Base-by-base conservation (phyloP, 2,797 vertebrate genomes). In the Aselliscus stoliczkanus region DNA sequence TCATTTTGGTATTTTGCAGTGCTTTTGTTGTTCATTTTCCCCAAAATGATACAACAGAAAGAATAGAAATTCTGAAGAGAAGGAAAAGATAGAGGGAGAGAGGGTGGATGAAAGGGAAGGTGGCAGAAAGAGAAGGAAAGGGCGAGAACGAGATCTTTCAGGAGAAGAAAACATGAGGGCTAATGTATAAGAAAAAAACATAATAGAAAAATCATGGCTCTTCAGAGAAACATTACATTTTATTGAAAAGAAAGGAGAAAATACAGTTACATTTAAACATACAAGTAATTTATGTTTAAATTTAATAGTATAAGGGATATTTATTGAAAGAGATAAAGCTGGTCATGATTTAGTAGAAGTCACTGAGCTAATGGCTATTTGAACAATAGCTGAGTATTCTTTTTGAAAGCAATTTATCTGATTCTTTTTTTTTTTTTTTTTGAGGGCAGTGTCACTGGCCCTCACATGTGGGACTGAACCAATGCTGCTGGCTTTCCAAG, bases 161-260 rank as follows among this genome's bases (percentile, higher is more conserved):
- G 70, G 17, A 90, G 31, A 34, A 37, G 50, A 65, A 81, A 88
- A 77, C 10, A 34, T 14, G 56, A 76, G 90, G 60, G 44, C 54
- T 50, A 42, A 69, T 85, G 31, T 73, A 25, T 25, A 93, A 84
- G 79, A 69, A 69, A 85, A 85, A 86, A 87, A 23, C 25, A 81
- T 37, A 50, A 47, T 29, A 37, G 79, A 64, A 95, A 87, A 88
- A 52, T 80, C 13, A 84, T 60, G 90, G 42, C 12, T 83, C 39
- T 92, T 87, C 42, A 60, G 31, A 87, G 58, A 84, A 65, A 80
- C 21, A 64, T 42, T 89, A 81, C n/a, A 17, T 89, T 82, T 73
- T 90, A 87, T 87, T 94, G 75, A 94, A 83, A 94, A 70, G 79
- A 70, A 82, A 72, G 52, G 39, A 72, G n/a, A 9, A 44, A 80